Base-by-base conservation (phyloP, 2,797 vertebrate genomes). In the Florisuga fusca region DNA sequence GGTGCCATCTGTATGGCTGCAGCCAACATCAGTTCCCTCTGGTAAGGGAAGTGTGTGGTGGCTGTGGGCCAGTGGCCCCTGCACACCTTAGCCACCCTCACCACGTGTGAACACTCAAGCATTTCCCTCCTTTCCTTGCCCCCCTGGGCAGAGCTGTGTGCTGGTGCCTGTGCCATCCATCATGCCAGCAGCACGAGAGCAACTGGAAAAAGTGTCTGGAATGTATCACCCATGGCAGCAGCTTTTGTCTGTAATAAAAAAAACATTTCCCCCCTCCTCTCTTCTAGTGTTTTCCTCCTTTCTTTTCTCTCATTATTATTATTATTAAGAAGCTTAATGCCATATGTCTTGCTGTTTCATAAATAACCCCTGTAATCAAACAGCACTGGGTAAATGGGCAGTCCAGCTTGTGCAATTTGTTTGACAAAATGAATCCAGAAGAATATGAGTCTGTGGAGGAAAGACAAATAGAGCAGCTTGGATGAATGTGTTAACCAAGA, bases 401-500 rank as follows among this genome's bases (percentile, higher is more conserved):
- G 87, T 94, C 85, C 73, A 92, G 83, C 77, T 80, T 66, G 86
- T 91, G 85, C 93, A 94, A 94, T 91, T 92, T 93, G 85, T 91
- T 95, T 95, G 96, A 95, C 94, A 94, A 95, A 97, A 95, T 69
- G 89, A 91, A 94, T 94, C 91, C 80, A 76, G 64, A 74, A 90
- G 84, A 94, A 93, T 93, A 91, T 69, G 93, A 95, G 81, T 73
- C 91, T 90, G 82, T 77, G 66, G 94, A 96, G 87, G 87, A 84
- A 96, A 95, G 93, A 94, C 90, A 83, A 96, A 97, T 93, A 63
- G 87, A 93, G 74, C 93, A 90, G 86, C 88, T 89, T 91, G 78
- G 88, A 94, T 92, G 84, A 94, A 96, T 92, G 94, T 87, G 95
- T 97, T 96, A 95, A 96, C 85, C 89, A 90, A 90, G 91, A 93